Evolutionary conservation across 2,888 invertebrate genomes (phyloP).

Genomic region (Eurois occulta): DNA sequence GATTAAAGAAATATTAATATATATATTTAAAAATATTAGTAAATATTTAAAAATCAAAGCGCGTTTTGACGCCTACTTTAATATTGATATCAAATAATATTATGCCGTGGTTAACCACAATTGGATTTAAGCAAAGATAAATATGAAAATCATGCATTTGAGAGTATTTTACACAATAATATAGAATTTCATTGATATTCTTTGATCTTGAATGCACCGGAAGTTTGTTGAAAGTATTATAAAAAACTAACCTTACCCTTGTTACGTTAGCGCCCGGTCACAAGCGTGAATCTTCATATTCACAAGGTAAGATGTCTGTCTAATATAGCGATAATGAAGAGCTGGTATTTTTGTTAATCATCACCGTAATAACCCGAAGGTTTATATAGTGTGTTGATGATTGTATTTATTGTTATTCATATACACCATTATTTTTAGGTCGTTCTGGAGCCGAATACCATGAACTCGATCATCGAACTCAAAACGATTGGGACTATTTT

Average conservation of each 20-base stretch:
- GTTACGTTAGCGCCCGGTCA: neutral
- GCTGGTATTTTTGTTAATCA: slow-evolving; percentile 27
- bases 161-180: neutral
- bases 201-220: slow-evolving; percentile 9
- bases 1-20: no score
- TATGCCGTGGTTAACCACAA: neutral
- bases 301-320: slow-evolving; percentile 30
- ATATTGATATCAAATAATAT: neutral
- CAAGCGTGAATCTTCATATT: neutral
- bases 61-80: neutral
- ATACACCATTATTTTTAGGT: no score
- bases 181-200: neutral
- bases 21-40: neutral
- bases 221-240: slow-evolving; percentile 20
- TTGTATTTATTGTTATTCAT: neutral
- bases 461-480: no score
- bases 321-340: neutral
- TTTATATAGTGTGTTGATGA: slow-evolving; percentile 3
- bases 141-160: neutral
- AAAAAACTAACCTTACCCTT: slow-evolving; percentile 16
- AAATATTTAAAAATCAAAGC: neutral
- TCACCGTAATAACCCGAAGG: slow-evolving; percentile 36
- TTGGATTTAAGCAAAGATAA: neutral
- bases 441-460: no score
- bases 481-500: no score